These are phyloP conservation scores for Phasianus colchicus DNA, from an alignment of 2,113 vertebrate genomes.

Conservation along the genomic window DNA sequence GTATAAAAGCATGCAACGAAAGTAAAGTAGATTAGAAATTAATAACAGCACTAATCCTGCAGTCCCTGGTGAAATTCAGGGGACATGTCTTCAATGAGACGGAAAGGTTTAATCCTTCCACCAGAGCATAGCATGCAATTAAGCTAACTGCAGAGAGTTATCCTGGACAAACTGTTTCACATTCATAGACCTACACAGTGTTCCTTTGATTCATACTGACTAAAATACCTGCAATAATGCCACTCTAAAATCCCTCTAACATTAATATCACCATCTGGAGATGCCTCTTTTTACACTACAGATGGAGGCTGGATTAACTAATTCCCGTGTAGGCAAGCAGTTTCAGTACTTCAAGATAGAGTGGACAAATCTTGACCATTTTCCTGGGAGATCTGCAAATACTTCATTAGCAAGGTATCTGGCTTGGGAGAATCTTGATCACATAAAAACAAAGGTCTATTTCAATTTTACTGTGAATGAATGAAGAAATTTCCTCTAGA, in stretches of 20 bases:
- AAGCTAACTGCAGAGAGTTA: neutral
- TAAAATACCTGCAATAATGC: neutral
- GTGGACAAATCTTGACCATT: neutral
- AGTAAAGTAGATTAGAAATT: neutral
- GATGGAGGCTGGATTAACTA: neutral
- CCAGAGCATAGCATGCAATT: neutral
- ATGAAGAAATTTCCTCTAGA: constrained; percentile 40
- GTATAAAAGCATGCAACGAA: neutral
- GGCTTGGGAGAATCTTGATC: neutral
- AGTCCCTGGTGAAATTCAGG: neutral
- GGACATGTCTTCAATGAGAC: neutral
- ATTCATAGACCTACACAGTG: neutral
- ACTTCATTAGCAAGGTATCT: neutral
- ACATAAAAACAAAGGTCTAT: neutral
- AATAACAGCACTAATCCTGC: neutral
- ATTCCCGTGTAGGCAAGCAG: neutral
- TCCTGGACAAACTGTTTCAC: neutral
- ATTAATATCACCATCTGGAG: neutral
- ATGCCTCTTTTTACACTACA: neutral
- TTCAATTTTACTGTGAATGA: neutral
- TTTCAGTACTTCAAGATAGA: neutral
- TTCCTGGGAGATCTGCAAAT: neutral
- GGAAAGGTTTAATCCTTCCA: neutral
- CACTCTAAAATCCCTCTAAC: neutral
- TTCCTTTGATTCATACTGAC: neutral